phyloP scores from a whole-genome alignment of 92 coral and sea anemone genomes.

The Phymanthus crucifer region DNA sequence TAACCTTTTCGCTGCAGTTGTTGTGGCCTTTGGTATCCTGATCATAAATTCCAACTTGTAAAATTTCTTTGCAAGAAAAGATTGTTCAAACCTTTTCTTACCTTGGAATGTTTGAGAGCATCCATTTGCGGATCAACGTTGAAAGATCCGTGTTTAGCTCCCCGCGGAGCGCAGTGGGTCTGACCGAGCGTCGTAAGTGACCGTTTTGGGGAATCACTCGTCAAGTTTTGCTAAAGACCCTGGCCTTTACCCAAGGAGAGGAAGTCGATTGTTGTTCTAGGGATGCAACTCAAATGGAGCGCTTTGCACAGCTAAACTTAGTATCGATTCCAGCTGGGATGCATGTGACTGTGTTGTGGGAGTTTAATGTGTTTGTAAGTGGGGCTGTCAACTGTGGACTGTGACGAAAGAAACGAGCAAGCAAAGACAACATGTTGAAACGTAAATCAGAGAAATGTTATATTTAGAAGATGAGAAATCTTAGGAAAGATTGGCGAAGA shows the following conservation, averaged over 20 bases:
- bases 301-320: background rate
- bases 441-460: background rate
- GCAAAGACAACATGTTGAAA: background rate
- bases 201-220: background rate
- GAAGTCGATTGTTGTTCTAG: background rate
- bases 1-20: background rate
- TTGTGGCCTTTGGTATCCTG: background rate
- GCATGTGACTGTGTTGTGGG: background rate
- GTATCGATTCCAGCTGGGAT: background rate
- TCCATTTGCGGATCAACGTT: background rate
- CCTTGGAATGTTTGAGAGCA: constrained; percentile 3
- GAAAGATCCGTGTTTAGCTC: background rate
- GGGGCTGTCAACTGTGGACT: background rate
- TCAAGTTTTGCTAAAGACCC: background rate
- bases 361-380: background rate
- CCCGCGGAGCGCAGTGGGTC: background rate
- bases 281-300: background rate
- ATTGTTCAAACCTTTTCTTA: background rate
- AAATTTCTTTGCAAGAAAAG: background rate
- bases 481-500: no score
- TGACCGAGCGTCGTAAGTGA: background rate
- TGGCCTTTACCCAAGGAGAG: background rate
- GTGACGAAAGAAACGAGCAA: background rate
- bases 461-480: background rate
- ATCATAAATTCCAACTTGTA: background rate